phyloP scores from a whole-genome alignment of 2,113 vertebrate genomes.

The Symphodus melops region DNA sequence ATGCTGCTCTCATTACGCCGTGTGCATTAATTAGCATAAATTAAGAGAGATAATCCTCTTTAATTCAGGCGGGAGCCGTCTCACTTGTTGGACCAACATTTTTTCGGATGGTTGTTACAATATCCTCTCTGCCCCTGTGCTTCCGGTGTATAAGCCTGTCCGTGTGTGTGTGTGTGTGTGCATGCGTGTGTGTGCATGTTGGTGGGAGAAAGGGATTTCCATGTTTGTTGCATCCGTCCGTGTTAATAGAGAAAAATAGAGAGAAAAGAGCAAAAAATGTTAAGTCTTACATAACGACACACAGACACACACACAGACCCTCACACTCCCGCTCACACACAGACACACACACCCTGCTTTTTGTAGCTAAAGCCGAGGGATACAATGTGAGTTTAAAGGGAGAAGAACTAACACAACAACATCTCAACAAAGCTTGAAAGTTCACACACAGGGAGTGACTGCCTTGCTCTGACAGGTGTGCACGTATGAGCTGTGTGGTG shows the following conservation, averaged over 20 bases:
- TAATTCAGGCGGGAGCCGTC: constrained; percentile 70
- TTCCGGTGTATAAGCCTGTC: constrained; percentile 51
- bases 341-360: not conserved
- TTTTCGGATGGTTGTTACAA: constrained; percentile 66
- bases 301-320: not conserved
- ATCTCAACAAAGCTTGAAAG: not conserved
- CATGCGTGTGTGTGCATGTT: not conserved
- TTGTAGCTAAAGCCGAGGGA: not conserved
- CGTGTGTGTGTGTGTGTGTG: constrained; percentile 4
- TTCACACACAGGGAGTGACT: not conserved
- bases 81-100: constrained; percentile 77
- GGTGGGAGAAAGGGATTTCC: not conserved
- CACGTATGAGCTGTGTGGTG: not conserved
- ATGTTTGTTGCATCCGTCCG: constrained; percentile 3
- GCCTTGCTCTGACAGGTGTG: constrained; percentile 25
- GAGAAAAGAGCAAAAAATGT: not conserved
- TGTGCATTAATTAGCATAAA: constrained; percentile 81
- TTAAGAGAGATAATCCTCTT: constrained; percentile 75
- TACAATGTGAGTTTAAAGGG: not conserved
- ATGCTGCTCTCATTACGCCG: constrained; percentile 67
- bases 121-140: constrained; percentile 55
- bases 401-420: constrained; percentile 2
- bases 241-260: constrained; percentile 32
- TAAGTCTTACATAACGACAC: constrained; percentile 4
- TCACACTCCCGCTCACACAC: not conserved